Evolutionary conservation across 1,140 invertebrate genomes (phyloP), one percentile per base, ranked within the genome.

Genomic region (Atta texana): DNA sequence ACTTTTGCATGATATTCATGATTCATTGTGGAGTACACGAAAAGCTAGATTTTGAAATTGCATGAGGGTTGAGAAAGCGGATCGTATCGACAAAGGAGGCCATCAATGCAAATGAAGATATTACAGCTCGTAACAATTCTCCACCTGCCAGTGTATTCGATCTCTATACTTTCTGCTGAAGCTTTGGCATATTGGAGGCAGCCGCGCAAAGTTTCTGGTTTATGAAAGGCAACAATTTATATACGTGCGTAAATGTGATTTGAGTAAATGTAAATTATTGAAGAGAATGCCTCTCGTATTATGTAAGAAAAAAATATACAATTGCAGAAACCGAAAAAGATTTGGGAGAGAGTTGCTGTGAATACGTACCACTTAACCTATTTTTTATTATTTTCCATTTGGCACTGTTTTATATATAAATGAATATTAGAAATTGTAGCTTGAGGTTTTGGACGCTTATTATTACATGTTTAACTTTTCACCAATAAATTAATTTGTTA

Each of bases 31-130:
- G 14, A 57, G 68, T 81, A 59, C 57, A 69, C 72, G 85, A 61
- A 74, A 61, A 34, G 55, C 7, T 68, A 55, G 69, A 39, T 63
- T 74, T 72, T 57, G 53, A 87, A 72, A 55, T 51, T 39, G 14
- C 49, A 12, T 51, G 31, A 80, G 59, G 74, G 71, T 53, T 53
- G n/a, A 75, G 34, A 71, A 51, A 76, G 24, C 31, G 87, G 66
- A 91, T 87, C 77, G 86, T 90, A 91, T 92, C 91, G 91, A 66
- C 90, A 78, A 71, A 86, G 89, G 78, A 87, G 81, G 77, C 87
- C 90, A 92, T 91, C 90, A 91, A 92, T 92, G 92, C 90, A 93
- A 92, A 92, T 93, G 92, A 93, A 93, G 92, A 93, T 92, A 92
- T 93, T 92, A 92, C 71, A 84, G 86, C 74, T 78, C 69, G 74